These are phyloP conservation scores for Pangasianodon hypophthalmus DNA, from an alignment of 2,113 vertebrate genomes.

Conservation along the genomic window DNA sequence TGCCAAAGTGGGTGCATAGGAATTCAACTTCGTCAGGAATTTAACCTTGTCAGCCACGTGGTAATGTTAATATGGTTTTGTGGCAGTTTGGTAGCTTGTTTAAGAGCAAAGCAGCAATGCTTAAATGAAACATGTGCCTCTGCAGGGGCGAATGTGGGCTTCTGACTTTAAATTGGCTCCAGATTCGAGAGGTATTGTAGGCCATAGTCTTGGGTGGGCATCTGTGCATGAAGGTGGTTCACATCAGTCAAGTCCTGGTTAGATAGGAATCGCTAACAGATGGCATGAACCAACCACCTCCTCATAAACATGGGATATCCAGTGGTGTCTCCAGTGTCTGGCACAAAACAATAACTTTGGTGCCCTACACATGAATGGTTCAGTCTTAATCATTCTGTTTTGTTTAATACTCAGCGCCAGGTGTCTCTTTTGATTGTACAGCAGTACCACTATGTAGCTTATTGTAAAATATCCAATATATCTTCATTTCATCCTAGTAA, in stretches of 20 bases:
- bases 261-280: constrained; percentile 58
- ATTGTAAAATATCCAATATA: background rate
- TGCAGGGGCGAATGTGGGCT: constrained; percentile 41
- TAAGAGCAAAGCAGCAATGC: constrained; percentile 20
- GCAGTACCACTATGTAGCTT: background rate
- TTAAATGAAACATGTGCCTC: constrained; percentile 42
- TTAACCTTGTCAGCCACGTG: constrained; percentile 23
- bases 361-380: background rate
- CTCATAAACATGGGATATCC: constrained; percentile 23
- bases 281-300: constrained; percentile 65
- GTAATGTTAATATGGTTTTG: constrained; percentile 33
- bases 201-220: constrained; percentile 71
- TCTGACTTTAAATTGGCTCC: constrained; percentile 56
- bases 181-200: constrained; percentile 59
- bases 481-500: background rate
- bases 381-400: background rate
- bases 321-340: constrained; percentile 20
- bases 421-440: background rate
- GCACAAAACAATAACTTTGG: background rate
- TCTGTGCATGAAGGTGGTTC: constrained; percentile 68
- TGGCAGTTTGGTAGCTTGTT: constrained; percentile 38
- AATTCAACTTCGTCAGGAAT: constrained; percentile 28
- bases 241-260: constrained; percentile 67
- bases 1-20: background rate
- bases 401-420: background rate